A percentile compares a stretch with the other conserved stretches of the same genome.
Evolutionary conservation across 2,888 invertebrate species (phyloP).

Genomic region (Drosophila neoperkinsi): DNA sequence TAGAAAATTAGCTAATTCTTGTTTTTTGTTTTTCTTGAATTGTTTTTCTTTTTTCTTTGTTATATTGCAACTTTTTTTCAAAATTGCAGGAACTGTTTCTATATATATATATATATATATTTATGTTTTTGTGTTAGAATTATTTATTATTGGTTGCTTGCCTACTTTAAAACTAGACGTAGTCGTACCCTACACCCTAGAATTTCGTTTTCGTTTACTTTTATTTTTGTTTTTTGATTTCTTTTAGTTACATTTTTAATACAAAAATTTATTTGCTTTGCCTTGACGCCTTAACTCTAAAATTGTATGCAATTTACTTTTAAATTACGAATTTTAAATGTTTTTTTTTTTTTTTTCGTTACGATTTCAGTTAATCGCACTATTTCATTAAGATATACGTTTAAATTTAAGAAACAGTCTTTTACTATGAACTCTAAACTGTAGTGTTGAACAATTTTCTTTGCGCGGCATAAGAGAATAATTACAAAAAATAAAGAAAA

Average conservation of each 20-base stretch:
- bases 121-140: slow-evolving; percentile 36
- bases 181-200: slow-evolving; percentile 60
- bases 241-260: slow-evolving; percentile 45
- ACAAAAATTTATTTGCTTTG: slow-evolving; percentile 62
- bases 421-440: slow-evolving; percentile 80
- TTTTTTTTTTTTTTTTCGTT: slow-evolving; percentile 4
- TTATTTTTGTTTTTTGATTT: slow-evolving; percentile 21
- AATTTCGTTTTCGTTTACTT: slow-evolving; percentile 43
- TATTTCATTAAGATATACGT: slow-evolving; percentile 49
- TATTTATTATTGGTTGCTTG: slow-evolving; percentile 36
- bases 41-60: slow-evolving; percentile 41
- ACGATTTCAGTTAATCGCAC: slow-evolving; percentile 32
- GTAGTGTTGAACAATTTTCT: slow-evolving; percentile 39
- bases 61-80: slow-evolving; percentile 68
- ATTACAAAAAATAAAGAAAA: slow-evolving; percentile 18
- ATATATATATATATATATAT: slow-evolving; percentile 36
- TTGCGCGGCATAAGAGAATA: slow-evolving; percentile 15
- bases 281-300: slow-evolving; percentile 51
- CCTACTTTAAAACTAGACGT: slow-evolving; percentile 51
- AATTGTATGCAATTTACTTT: slow-evolving; percentile 36
- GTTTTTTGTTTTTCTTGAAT: slow-evolving; percentile 22
- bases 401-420: slow-evolving; percentile 77
- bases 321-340: slow-evolving; percentile 27
- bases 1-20: slow-evolving; percentile 51
- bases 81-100: slow-evolving; percentile 77